Conservation (phyloP, 2,113 vertebrate genomes). For the Propithecus coquereli region DNA sequence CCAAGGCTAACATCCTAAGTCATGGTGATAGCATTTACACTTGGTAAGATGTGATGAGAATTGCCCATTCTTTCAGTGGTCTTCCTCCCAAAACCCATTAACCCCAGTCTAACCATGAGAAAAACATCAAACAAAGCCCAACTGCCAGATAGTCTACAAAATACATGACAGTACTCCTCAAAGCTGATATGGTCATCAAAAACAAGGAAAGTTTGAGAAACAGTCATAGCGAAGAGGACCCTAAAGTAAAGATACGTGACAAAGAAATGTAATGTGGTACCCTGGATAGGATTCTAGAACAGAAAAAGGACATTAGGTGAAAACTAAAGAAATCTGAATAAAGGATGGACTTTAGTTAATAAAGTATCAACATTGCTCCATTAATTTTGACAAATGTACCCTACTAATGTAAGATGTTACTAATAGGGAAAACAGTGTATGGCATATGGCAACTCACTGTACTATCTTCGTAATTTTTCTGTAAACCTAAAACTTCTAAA, state of each 20-base stretch:
- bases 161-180: neutral
- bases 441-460: neutral
- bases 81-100: neutral
- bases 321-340: neutral
- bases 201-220: neutral
- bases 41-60: neutral
- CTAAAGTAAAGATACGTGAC: neutral
- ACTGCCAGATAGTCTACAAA: neutral
- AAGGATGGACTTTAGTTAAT: neutral
- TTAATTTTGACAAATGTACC: neutral
- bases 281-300: neutral
- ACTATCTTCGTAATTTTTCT: neutral
- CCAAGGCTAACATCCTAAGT: neutral
- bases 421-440: neutral
- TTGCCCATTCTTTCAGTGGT: neutral
- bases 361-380: neutral
- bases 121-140: neutral
- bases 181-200: neutral
- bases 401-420: neutral
- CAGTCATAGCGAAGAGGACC: neutral
- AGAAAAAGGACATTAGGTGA: neutral
- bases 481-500: constrained; percentile 35
- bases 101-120: neutral
- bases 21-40: neutral
- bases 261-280: neutral